A percentile compares a stretch with the other conserved stretches of the same genome.
These are phyloP conservation scores for Procambarus clarkii DNA, from an alignment of 1,140 invertebrate species.

Conservation along the genomic window DNA sequence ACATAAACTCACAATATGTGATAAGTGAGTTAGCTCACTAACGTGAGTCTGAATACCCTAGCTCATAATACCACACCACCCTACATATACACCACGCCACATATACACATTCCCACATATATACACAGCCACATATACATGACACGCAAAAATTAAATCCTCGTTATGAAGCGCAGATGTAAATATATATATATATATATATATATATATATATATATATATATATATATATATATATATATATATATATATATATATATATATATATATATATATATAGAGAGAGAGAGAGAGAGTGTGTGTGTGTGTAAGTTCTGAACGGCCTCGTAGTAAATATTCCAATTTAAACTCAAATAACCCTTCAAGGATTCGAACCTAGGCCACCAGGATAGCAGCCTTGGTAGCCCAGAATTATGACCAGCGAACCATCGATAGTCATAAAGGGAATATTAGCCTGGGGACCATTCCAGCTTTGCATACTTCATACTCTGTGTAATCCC, in stretches of 20 bases:
- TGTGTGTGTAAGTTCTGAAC: no score
- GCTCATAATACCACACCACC: slow-evolving; percentile 36
- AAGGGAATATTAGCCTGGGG: no score
- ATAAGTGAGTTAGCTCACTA: slow-evolving; percentile 48
- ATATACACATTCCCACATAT: not conserved
- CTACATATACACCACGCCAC: slow-evolving; percentile 14
- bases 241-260: slow-evolving; percentile 25
- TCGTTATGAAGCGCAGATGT: slow-evolving; percentile 44
- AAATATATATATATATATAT: slow-evolving; percentile 46
- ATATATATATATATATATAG: slow-evolving; percentile 8
- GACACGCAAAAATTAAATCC: slow-evolving; percentile 43
- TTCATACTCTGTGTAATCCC: no score
- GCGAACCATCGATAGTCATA: no score
- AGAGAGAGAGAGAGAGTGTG: no score
- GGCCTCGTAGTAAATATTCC: no score
- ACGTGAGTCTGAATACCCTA: slow-evolving; percentile 50
- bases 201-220: slow-evolving; percentile 37
- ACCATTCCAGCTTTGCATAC: no score
- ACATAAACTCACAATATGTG: slow-evolving; percentile 49
- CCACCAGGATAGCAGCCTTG: no score
- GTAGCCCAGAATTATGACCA: no score
- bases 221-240: slow-evolving; percentile 35
- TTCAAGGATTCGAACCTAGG: no score
- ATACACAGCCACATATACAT: no score
- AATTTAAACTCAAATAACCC: no score